Evolutionary conservation across 2,888 invertebrate species (phyloP).

Genomic region (Oscheius sp.): DNA sequence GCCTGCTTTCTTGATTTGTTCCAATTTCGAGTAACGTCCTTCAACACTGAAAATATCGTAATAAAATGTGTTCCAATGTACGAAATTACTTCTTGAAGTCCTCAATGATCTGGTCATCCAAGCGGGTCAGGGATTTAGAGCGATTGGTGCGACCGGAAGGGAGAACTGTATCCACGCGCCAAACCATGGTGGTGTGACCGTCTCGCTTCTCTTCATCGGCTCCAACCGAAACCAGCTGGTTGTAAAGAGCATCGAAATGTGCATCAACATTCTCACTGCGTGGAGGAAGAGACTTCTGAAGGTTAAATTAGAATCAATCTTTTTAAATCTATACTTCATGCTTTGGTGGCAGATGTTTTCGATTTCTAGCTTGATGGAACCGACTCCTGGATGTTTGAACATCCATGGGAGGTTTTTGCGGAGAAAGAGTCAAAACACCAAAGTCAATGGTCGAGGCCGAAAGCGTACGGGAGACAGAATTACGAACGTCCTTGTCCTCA

Average conservation of each 20-base stretch:
- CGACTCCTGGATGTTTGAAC: constrained; percentile 48
- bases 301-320: background rate
- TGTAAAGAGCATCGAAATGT: constrained; percentile 53
- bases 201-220: constrained; percentile 25
- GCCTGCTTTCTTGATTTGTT: background rate
- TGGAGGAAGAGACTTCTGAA: constrained; percentile 4
- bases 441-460: constrained; percentile 53
- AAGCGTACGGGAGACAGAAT: constrained; percentile 46
- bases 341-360: constrained; percentile 47
- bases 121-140: constrained; percentile 53
- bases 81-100: constrained; percentile 6
- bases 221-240: constrained; percentile 47
- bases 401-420: constrained; percentile 15
- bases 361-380: constrained; percentile 54
- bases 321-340: constrained; percentile 31
- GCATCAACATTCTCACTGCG: constrained; percentile 48
- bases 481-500: constrained; percentile 23
- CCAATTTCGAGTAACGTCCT: constrained; percentile 45
- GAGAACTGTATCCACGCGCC: constrained; percentile 26
- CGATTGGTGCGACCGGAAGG: constrained; percentile 30
- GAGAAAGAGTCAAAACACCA: background rate
- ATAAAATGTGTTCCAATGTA: background rate
- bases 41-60: constrained; percentile 37
- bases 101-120: constrained; percentile 41
- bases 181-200: constrained; percentile 4